Evolutionary conservation across 2,888 invertebrate genomes (phyloP).

Genomic region (Acanthococcus lagerstroemiae): DNA sequence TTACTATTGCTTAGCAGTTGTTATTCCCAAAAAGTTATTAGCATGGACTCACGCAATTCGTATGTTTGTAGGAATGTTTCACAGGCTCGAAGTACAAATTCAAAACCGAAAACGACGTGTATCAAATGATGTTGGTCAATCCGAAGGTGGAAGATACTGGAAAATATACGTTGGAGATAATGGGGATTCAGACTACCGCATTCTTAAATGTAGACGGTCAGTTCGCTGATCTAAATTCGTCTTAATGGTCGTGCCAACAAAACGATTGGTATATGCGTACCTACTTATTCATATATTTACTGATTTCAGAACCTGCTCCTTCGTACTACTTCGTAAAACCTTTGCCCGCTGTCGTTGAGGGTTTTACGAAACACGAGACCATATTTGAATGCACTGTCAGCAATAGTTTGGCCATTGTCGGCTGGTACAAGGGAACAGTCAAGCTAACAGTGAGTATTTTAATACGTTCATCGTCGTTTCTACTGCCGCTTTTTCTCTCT

Average conservation of each 20-base stretch:
- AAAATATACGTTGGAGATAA: constrained; percentile 91
- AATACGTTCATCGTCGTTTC: not conserved
- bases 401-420: constrained; percentile 85
- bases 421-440: constrained; percentile 77
- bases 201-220: constrained; percentile 86
- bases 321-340: constrained; percentile 85
- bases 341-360: constrained; percentile 77
- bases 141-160: constrained; percentile 96
- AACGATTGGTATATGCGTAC: not conserved
- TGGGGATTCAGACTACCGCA: constrained; percentile 75
- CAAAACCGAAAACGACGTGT: constrained; percentile 80
- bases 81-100: constrained; percentile 94
- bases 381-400: constrained; percentile 88
- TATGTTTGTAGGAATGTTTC: constrained; percentile 69
- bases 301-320: constrained; percentile 72
- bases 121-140: constrained; percentile 76
- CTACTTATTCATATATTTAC: not conserved
- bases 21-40: not conserved
- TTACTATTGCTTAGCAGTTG: not conserved
- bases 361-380: constrained; percentile 82
- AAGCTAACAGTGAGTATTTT: constrained; percentile 48
- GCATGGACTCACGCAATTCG: not conserved
- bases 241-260: too few species aligned
- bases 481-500: too few species aligned
- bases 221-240: constrained; percentile 25